Evolutionary conservation across 1,140 invertebrate species (phyloP), one percentile per base, ranked within the genome.

Genomic region (Lepidostoma basale): DNA sequence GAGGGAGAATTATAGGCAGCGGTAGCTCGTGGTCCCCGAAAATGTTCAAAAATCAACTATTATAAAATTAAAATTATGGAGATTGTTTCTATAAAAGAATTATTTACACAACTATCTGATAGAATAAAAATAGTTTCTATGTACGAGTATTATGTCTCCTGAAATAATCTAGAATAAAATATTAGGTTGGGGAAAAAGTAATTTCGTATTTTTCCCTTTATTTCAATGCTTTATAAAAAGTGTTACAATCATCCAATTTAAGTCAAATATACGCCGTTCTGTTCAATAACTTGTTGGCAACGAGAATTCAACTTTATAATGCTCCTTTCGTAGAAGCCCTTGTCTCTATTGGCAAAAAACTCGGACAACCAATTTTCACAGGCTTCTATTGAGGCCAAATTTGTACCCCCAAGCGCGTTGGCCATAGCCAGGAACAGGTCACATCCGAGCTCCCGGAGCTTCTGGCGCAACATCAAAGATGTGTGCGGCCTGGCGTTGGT

Each of bases 221-320:
- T 26, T 25, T 52, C 20, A 52, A 52, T 52, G 47, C 25, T 25
- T 52, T 25, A 25, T 25, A 52, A 52, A 25, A 52, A 52, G 47
- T 25, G 25, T 52, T 52, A 10, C 25, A 23, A 25, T 25, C 25
- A 25, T 25, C 23, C 3, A 18, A 45, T 45, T 45, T 45, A 18
- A 45, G 42, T 45, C 42, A 16, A 45, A 52, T 52, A 52, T 26
- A 23, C 47, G 22, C 47, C 3, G 20, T 52, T 52, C 26, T 52
- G 47, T 52, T 52, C 47, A 23, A 52, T 52, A 52, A 52, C 26
- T 52, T 52, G 47, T 52, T 52, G 47, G 3, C 47, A 52, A 26
- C 26, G 12, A 26, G 12, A 52, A 25, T 25, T 23, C 26, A 52
- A 52, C 26, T 52, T 52, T 10, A 52, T 28, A 26, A 52, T 52